A percentile compares a stretch with the other conserved stretches of the same genome.
Conservation (phyloP, 2,888 invertebrate genomes). For the Drosophila acutilabella region DNA sequence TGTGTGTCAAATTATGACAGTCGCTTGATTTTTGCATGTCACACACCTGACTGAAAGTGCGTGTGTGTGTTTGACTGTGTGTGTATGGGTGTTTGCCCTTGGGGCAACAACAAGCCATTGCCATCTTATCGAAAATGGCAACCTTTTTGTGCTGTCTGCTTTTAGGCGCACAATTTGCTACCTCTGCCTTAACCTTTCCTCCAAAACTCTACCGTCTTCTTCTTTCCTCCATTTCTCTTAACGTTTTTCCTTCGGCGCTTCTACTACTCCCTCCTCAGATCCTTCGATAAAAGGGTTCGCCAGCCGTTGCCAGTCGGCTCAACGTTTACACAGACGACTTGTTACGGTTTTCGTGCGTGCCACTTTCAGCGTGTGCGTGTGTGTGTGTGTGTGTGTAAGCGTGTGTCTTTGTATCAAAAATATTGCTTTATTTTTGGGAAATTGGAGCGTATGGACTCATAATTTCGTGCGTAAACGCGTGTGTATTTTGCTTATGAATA, state of each 20-base stretch:
- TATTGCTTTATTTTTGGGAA: constrained; percentile 57
- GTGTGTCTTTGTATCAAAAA: constrained; percentile 38
- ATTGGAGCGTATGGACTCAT: constrained; percentile 34
- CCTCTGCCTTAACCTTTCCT: background rate
- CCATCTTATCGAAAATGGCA: constrained; percentile 56
- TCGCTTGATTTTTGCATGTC: constrained; percentile 52
- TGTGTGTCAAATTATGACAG: constrained; percentile 72
- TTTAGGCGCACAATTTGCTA: constrained; percentile 66
- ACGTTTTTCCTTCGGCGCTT: background rate
- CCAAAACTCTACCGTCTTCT: background rate
- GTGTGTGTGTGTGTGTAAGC: background rate
- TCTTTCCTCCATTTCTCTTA: background rate
- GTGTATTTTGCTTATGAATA: constrained; percentile 61
- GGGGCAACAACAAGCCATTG: constrained; percentile 34
- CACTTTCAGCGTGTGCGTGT: background rate
- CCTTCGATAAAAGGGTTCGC: constrained; percentile 41
- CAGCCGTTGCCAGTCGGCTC: constrained; percentile 31
- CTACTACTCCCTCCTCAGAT: constrained; percentile 3
- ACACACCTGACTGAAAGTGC: constrained; percentile 26
- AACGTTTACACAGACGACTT: constrained; percentile 63
- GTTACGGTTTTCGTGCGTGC: constrained; percentile 39
- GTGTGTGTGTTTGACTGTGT: constrained; percentile 3
- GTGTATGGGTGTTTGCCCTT: constrained; percentile 12
- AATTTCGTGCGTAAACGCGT: constrained; percentile 25
- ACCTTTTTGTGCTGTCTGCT: constrained; percentile 60